Conservation (phyloP, 1,140 invertebrate species). For the Pogonomyrmex californicus region DNA sequence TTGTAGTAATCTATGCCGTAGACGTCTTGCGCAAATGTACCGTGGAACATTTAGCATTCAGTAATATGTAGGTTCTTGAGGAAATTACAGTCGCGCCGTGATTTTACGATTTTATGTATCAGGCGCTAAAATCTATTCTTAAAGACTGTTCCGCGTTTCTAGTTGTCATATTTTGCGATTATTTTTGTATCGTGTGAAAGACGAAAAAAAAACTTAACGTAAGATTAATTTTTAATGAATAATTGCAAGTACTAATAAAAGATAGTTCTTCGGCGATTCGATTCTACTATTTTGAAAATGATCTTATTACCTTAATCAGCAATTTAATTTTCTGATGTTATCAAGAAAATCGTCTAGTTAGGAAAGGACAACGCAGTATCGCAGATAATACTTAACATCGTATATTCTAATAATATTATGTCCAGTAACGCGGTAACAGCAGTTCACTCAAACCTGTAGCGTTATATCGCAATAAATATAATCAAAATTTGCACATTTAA, state of each 20-base stretch:
- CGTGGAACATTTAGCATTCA: slow-evolving; percentile 28
- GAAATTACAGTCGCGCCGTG: slow-evolving; percentile 40
- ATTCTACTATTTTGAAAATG: slow-evolving; percentile 48
- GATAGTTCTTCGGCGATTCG: slow-evolving; percentile 8
- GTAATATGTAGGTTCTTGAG: not conserved
- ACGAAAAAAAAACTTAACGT: not conserved
- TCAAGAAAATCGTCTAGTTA: slow-evolving; percentile 9
- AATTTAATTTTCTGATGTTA: slow-evolving; percentile 11
- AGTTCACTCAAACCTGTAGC: not conserved
- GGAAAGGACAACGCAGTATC: not conserved
- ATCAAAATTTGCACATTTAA: not conserved
- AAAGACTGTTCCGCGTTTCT: not conserved
- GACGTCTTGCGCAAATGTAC: slow-evolving; percentile 69
- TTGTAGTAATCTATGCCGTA: slow-evolving; percentile 74
- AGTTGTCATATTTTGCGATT: not conserved
- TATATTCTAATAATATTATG: slow-evolving; percentile 10
- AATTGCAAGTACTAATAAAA: not conserved
- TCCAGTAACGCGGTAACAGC: not conserved
- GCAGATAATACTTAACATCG: not conserved
- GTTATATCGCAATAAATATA: slow-evolving; percentile 9
- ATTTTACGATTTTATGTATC: slow-evolving; percentile 58
- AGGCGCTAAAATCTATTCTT: slow-evolving; percentile 18
- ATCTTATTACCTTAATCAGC: slow-evolving; percentile 61
- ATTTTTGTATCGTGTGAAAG: not conserved
- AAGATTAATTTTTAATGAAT: slow-evolving; percentile 14